phyloP scores from a whole-genome alignment of 2,888 invertebrate species.

The Volucella zonaria region DNA sequence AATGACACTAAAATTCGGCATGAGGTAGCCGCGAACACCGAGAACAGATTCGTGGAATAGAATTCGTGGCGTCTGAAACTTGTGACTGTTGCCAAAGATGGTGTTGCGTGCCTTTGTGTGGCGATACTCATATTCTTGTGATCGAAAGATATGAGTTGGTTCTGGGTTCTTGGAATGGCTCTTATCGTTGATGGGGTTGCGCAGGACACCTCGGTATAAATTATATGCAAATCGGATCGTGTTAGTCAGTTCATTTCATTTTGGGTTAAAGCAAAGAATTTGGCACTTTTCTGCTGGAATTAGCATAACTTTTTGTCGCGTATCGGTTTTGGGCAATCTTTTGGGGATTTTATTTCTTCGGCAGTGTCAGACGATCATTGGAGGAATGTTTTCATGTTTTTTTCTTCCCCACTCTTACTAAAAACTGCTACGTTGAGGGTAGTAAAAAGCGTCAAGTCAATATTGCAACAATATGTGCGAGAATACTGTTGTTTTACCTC shows the following conservation, averaged over 20 bases:
- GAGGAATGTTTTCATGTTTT: too few species aligned
- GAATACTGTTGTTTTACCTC: too few species aligned
- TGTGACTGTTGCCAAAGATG: constrained; percentile 22
- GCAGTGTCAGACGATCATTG: too few species aligned
- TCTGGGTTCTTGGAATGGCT: constrained; percentile 35
- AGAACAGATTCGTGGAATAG: constrained; percentile 36
- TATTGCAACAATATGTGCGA: too few species aligned
- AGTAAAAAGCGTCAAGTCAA: too few species aligned
- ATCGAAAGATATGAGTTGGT: constrained; percentile 18
- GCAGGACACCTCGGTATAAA: constrained; percentile 42
- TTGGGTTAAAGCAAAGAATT: constrained; percentile 12
- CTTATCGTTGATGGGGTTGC: constrained; percentile 43
- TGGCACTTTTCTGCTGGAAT: constrained; percentile 52
- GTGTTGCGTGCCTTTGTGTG: constrained; percentile 36
- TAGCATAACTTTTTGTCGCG: constrained; percentile 62
- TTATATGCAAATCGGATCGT: constrained; percentile 65
- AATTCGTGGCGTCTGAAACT: constrained; percentile 45
- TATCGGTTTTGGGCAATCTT: constrained; percentile 52
- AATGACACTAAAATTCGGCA: constrained; percentile 51
- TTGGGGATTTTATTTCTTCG: constrained; percentile 16
- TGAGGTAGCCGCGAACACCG: neutral
- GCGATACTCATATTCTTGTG: constrained; percentile 59
- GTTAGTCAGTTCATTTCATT: constrained; percentile 26
- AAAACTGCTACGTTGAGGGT: too few species aligned
- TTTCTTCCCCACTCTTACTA: too few species aligned